phyloP scores from a whole-genome alignment of 1,140 invertebrate species.

The Calosoma granatense region DNA sequence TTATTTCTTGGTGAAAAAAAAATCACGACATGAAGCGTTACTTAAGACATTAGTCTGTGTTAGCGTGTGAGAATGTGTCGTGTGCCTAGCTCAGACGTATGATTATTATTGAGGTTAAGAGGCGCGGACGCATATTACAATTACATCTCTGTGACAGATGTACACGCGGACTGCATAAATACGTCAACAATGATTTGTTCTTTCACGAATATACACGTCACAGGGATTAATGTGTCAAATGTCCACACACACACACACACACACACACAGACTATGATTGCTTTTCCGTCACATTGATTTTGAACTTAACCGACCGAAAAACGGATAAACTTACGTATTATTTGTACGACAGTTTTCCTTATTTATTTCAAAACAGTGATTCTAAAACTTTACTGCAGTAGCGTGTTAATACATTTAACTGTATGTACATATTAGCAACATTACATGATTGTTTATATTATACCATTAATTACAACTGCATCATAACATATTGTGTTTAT shows the following conservation, averaged over 20 bases:
- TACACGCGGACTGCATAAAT: not conserved
- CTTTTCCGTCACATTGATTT: conserved; percentile 1
- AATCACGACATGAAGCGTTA: not conserved
- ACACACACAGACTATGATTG: not conserved
- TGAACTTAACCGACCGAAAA: not conserved
- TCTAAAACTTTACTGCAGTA: no score
- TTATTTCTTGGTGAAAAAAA: not conserved
- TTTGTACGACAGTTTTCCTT: no score
- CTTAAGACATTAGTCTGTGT: not conserved
- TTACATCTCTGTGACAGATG: conserved; percentile 2
- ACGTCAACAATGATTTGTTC: not conserved
- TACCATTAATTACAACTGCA: no score
- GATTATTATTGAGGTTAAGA: conserved; percentile 5
- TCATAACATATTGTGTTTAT: no score
- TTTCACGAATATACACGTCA: not conserved
- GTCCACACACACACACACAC: no score
- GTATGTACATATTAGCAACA: no score
- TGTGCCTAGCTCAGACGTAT: not conserved
- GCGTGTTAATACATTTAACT: no score
- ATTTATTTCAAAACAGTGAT: no score
- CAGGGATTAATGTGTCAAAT: conserved; percentile 1
- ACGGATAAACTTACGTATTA: not conserved
- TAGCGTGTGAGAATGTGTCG: not conserved
- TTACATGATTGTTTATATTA: no score
- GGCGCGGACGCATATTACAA: conserved; percentile 1